Base-by-base conservation (phyloP, 2,797 vertebrate genomes). In the Rhinoraja longicauda region DNA sequence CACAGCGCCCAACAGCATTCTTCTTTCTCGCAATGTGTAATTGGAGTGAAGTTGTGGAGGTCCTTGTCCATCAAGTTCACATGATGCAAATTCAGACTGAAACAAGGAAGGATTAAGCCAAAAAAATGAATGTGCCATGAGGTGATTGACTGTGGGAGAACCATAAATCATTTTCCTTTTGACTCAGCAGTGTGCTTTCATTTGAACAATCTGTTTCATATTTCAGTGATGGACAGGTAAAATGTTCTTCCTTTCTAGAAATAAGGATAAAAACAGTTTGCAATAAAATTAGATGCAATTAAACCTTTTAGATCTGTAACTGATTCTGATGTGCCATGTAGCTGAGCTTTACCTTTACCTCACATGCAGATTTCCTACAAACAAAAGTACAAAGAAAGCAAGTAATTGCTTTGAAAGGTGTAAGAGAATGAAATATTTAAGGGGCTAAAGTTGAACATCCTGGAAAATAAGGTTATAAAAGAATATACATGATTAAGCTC, bases 21-120 rank as follows among this genome's bases (percentile, higher is more conserved):
- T 39, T 92, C 36, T 75, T 75, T 75, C 90, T 92, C 12, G 8
- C 45, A 57, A 45, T n/a, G 15, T 73, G 70, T 92, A 75, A 88
- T 88, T 88, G n/a, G 81, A 59, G 81, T 59, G 81, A 84, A 70
- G 86, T 70, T 90, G 32, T 90, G 59, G 81, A 15, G 79, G 82
- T 57, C n/a, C n/a, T 77, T 77, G 76, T 77, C 79, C 39, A 82
- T 53, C 79, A 57, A 82, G 79, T 26, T 21, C 45, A 36, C 0
- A 0, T 29, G 67, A 45, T 91, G 21, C 64, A 91, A 72, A 32
- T 91, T 91, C 90, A 91, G 90, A 91, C 67, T 73, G 90, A 91
- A 45, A 12, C 3, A 13, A 13, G 62, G 70, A 24, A 45, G 39
- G 67, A 45, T 39, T 29, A 72, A 29, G 32, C 2, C 26, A 72